Base-by-base conservation (phyloP, 2,113 vertebrate genomes). In the Sialia sialis region DNA sequence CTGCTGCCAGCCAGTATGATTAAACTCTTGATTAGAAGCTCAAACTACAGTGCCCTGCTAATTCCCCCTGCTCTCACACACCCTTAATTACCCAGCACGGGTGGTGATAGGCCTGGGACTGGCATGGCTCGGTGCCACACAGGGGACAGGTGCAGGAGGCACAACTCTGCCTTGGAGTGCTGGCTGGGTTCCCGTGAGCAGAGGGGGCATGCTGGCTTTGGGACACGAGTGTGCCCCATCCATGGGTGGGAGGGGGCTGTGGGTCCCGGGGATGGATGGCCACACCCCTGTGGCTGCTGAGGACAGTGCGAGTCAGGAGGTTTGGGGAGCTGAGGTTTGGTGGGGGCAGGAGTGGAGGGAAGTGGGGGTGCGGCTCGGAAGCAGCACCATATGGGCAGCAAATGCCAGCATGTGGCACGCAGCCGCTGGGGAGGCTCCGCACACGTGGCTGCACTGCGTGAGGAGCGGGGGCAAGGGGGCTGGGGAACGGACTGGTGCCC, bases 21-120 rank as follows among this genome's bases (percentile, higher is more conserved):
- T 97, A 96, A 97, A 96, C 72, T 86, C 96, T 94, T 96, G 95
- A 97, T 96, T 95, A 95, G 94, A 82, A 95, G 74, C 95, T 83
- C 90, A 66, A 83, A 92, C 90, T 82, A 69, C 69, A 74, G 92
- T 6, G 38, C 84, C 49, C 64, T 54, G 60, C 84, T 94, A 96
- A 96, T 94, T 96, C 81, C 75, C 87, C 84, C 62, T 4, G 25
- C 84, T 96, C 94, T 96, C 79, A 56, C 12, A 8, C 1, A 16
- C 75, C 3, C 26, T 91, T 95, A 93, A 95, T 95, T 92, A 95
- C 26, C 41, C 6, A 0, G 70, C 4, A 2, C 2, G 2, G 49
- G 75, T 15, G 41, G 63, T 1, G 0, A 23, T 20, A 62, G 59
- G 79, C 41, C 51, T 1, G 2, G 32, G 68, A 44, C 60, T 74